phyloP scores from a whole-genome alignment of 2,113 vertebrate genomes.

The Gambusia holbrooki region DNA sequence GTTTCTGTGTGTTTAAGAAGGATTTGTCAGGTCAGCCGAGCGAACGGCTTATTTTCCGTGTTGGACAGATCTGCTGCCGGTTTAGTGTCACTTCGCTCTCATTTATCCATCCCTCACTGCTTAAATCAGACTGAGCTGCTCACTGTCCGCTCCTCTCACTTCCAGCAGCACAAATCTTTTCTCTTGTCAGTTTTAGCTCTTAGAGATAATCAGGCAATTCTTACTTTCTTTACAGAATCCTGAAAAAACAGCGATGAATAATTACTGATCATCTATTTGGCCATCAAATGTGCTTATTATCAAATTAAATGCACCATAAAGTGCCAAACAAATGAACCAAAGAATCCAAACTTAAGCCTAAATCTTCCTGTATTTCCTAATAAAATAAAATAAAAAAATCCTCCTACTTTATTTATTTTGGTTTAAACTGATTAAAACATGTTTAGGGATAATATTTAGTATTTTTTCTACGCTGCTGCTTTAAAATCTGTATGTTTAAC shows the following conservation, averaged over 20 bases:
- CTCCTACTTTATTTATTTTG: neutral
- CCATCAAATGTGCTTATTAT: too few relatives aligned
- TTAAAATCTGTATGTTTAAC: neutral
- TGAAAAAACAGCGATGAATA: too few relatives aligned
- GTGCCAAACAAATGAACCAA: too few relatives aligned
- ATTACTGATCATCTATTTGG: neutral
- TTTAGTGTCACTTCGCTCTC: constrained; percentile 28
- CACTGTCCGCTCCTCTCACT: neutral
- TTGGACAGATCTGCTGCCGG: constrained; percentile 49
- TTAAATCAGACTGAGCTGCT: neutral
- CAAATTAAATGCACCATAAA: neutral
- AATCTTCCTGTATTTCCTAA: neutral
- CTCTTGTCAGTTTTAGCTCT: neutral
- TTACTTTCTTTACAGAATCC: neutral
- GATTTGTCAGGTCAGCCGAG: constrained; percentile 57
- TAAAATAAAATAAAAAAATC: neutral
- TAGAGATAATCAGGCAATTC: neutral
- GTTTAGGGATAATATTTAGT: neutral
- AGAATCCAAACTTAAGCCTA: too few relatives aligned
- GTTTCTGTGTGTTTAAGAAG: constrained; percentile 34
- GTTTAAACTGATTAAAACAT: neutral
- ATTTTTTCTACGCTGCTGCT: neutral
- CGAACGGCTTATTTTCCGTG: constrained; percentile 18
- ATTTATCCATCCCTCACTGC: neutral
- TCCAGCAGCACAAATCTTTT: neutral